These are phyloP conservation scores for Schlechtendalia chinensis DNA, from an alignment of 1,140 invertebrate genomes.

Conservation along the genomic window DNA sequence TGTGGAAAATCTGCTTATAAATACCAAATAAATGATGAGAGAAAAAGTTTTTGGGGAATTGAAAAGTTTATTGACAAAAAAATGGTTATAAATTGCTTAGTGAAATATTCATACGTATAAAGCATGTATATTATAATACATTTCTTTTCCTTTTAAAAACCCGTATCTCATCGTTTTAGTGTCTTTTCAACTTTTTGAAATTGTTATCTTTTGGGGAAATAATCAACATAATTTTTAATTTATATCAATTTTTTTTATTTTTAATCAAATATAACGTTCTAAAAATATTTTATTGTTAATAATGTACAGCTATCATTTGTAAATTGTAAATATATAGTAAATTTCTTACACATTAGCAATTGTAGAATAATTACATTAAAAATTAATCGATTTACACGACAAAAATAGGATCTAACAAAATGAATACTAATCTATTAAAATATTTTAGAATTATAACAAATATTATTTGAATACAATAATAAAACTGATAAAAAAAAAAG, in stretches of 20 bases:
- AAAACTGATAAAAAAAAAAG: neutral
- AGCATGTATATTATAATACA: no score
- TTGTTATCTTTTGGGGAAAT: neutral
- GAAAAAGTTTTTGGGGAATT: no score
- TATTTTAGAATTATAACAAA: conserved; percentile 20
- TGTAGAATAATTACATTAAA: neutral
- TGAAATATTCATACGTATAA: no score
- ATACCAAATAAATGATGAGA: no score
- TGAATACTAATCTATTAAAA: conserved; percentile 9
- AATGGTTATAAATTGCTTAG: no score
- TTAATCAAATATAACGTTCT: conserved; percentile 37
- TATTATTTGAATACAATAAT: neutral
- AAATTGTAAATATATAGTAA: conserved; percentile 2
- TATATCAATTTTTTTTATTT: conserved; percentile 13
- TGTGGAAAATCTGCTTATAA: no score
- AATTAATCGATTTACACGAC: conserved; percentile 6
- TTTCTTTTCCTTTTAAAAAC: no score
- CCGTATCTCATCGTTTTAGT: no score
- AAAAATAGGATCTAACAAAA: neutral
- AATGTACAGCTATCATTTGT: neutral
- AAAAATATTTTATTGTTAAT: conserved; percentile 24
- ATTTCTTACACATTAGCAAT: neutral
- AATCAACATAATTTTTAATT: neutral
- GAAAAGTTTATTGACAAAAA: no score
- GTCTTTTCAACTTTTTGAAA: no score